Base-by-base conservation (phyloP, 35 echinoderm and acorn worm species). In the Lytechinus pictus region DNA sequence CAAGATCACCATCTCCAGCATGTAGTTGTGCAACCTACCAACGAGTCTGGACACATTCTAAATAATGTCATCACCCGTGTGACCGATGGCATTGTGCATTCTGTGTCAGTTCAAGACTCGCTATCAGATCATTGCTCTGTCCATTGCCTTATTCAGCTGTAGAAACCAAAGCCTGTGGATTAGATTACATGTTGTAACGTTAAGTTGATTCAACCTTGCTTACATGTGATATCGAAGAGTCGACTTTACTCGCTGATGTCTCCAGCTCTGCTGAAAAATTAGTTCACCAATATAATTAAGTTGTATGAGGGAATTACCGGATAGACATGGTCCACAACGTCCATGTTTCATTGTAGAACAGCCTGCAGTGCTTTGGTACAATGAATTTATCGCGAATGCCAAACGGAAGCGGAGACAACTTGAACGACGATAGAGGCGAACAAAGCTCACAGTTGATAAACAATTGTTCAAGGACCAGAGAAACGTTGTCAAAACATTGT, bases 281-380 rank as follows among this genome's bases (percentile, higher is more conserved):
- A 56, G 92, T 87, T 14, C n/a, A 72, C 33, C 66, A 86, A 10
- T 96, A 96, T 54, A 89, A 94, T 13, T 9, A 3, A 10, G 44
- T 60, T 6, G n/a, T 96, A 12, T n/a, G n/a, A 14, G 72, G 28
- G 33, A 96, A 94, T 86, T 94, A 12, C 57, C 94, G 11, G 86
- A 96, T 87, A 86, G 94, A 19, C 96, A 96, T 57, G 96, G 92
- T 54, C 96, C 96, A 27, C n/a, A 54, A 53, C 71, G 21, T 10
- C 94, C 92, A 94, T 86, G 79, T 52, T 10, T 52, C 4, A 94
- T 96, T 14, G n/a, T 57, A 2, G 66, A 88, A 52, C 33, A 93
- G 53, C 92, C 96, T 87, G 54, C 21, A 54, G 61, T 94, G 29
- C 96, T 93, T 10, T 96, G 96, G 96, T 87, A 94, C 54, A 94